Evolutionary conservation across 2,797 vertebrate species (phyloP).

Genomic region (Megaceryle alcyon): DNA sequence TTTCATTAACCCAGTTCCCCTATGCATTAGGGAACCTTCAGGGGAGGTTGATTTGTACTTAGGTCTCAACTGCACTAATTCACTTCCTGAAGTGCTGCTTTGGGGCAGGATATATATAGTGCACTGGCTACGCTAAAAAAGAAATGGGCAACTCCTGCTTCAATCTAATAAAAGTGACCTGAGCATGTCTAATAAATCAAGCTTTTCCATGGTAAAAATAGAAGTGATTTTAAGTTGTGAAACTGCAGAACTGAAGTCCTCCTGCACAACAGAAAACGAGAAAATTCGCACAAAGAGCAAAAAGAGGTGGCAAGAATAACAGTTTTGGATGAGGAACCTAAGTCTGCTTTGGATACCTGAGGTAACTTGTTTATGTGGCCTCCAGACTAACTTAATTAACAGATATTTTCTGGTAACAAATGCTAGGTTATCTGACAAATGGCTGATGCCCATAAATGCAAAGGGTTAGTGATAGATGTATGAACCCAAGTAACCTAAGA

Average conservation of each 20-base stretch:
- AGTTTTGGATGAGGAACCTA: neutral
- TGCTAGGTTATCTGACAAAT: neutral
- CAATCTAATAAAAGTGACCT: neutral
- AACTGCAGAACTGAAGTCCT: neutral
- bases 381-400: neutral
- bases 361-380: neutral
- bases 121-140: neutral
- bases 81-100: conserved; percentile 8
- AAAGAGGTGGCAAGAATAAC: neutral
- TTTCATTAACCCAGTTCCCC: neutral
- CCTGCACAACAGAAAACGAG: neutral
- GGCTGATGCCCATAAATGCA: neutral
- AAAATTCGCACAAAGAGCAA: neutral
- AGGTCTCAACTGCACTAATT: neutral
- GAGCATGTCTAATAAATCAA: neutral
- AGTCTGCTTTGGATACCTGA: neutral
- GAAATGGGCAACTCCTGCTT: neutral
- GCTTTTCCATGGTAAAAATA: neutral
- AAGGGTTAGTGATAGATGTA: neutral
- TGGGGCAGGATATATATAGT: neutral
- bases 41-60: neutral
- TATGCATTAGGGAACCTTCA: neutral
- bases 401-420: neutral
- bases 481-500: neutral
- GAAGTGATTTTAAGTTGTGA: neutral